These are phyloP conservation scores for Genyomyrus donnyi DNA, from an alignment of 2,113 vertebrate genomes.

Conservation along the genomic window DNA sequence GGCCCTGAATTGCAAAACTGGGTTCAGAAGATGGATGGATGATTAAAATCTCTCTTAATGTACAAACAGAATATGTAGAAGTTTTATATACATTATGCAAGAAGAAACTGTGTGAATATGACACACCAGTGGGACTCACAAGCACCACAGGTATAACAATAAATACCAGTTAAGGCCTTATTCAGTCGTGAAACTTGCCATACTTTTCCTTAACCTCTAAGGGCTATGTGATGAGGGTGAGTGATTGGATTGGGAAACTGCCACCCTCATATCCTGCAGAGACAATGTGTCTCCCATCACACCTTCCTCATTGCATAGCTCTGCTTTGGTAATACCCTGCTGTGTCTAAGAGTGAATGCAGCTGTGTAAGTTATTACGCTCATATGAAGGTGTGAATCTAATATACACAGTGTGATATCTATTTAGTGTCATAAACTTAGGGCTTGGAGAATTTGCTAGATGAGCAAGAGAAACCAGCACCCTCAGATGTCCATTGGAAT, in stretches of 20 bases:
- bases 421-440: neutral
- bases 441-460: neutral
- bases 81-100: neutral
- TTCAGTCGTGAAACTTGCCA: neutral
- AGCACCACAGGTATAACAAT: neutral
- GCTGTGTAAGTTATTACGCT: slow-evolving; percentile 11
- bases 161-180: neutral
- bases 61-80: neutral
- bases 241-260: neutral
- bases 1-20: neutral
- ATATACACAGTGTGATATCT: neutral
- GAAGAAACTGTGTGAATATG: neutral
- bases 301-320: neutral
- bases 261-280: neutral
- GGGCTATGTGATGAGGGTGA: neutral
- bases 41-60: neutral
- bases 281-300: neutral
- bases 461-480: neutral
- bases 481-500: neutral
- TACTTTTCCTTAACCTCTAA: neutral
- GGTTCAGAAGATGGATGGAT: neutral
- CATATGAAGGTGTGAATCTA: neutral
- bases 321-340: neutral
- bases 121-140: neutral
- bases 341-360: neutral